phyloP scores from a whole-genome alignment of 2,888 invertebrate species.

The Linyphia triangularis region DNA sequence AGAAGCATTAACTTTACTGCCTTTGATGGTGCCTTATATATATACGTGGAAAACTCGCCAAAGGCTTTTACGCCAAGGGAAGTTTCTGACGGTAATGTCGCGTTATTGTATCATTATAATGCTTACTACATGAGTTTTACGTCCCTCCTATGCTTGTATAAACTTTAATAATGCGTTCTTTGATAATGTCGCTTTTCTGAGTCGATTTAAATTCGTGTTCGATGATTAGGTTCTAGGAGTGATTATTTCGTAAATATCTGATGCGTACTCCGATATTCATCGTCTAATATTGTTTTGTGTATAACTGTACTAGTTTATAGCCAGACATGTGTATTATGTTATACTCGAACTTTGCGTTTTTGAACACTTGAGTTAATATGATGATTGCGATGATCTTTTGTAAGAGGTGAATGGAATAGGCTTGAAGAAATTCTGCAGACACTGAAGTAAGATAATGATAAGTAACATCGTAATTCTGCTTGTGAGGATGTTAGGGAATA shows the following conservation, averaged over 20 bases:
- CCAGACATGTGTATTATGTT: no score
- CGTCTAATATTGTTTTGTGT: neutral
- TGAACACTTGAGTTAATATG: no score
- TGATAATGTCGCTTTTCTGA: neutral
- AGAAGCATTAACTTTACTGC: slow-evolving; percentile 38
- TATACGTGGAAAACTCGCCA: slow-evolving; percentile 25
- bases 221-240: neutral
- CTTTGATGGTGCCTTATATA: slow-evolving; percentile 23
- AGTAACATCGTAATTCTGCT: no score
- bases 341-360: no score
- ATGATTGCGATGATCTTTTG: no score
- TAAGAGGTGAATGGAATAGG: no score
- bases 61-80: slow-evolving; percentile 2
- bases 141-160: neutral
- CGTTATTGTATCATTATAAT: slow-evolving; percentile 42
- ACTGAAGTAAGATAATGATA: no score
- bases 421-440: no score
- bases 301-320: no score
- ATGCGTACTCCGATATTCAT: neutral
- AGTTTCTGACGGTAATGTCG: slow-evolving; percentile 11
- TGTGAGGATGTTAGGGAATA: no score
- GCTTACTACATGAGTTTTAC: slow-evolving; percentile 6
- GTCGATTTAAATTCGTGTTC: slow-evolving; percentile 23
- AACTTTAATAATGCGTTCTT: slow-evolving; percentile 33
- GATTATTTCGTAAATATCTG: neutral